Evolutionary conservation across 1,140 invertebrate genomes (phyloP).

Genomic region (Microplitis mediator): DNA sequence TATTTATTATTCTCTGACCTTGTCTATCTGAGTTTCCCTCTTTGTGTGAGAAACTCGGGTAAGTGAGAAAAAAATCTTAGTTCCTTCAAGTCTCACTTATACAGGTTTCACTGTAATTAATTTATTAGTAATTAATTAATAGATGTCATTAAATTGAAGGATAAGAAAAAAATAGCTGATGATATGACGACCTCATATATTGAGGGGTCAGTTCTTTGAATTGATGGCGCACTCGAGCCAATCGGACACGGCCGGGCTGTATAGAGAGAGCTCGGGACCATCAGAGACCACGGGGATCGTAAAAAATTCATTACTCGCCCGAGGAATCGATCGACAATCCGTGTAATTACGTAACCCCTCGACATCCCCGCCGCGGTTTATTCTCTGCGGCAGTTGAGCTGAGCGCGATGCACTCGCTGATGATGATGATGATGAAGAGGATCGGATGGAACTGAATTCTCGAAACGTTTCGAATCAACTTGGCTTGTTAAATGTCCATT

Average conservation of each 20-base stretch:
- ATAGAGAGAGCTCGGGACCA: not conserved
- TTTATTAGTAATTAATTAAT: not conserved
- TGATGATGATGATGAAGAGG: not conserved
- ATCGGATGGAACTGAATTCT: constrained; percentile 2
- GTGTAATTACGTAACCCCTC: constrained; percentile 55
- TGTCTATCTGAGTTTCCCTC: no score
- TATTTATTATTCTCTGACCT: no score
- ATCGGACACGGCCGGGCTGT: constrained; percentile 34
- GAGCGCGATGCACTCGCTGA: no score
- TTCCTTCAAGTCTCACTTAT: no score
- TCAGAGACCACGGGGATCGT: constrained; percentile 36
- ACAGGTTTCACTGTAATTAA: no score
- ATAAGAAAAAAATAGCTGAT: not conserved
- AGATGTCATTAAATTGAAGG: not conserved
- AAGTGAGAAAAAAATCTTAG: no score
- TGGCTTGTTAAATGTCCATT: not conserved
- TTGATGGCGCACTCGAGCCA: not conserved
- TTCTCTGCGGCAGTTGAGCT: not conserved
- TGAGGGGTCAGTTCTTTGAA: constrained; percentile 30
- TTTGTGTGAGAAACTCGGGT: no score
- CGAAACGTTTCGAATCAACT: constrained; percentile 8
- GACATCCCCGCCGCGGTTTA: not conserved
- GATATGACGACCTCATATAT: constrained; percentile 16
- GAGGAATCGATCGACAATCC: constrained; percentile 53
- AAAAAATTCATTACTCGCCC: constrained; percentile 58